phyloP scores from a whole-genome alignment of 2,888 invertebrate species.

The Myopa testacea region DNA sequence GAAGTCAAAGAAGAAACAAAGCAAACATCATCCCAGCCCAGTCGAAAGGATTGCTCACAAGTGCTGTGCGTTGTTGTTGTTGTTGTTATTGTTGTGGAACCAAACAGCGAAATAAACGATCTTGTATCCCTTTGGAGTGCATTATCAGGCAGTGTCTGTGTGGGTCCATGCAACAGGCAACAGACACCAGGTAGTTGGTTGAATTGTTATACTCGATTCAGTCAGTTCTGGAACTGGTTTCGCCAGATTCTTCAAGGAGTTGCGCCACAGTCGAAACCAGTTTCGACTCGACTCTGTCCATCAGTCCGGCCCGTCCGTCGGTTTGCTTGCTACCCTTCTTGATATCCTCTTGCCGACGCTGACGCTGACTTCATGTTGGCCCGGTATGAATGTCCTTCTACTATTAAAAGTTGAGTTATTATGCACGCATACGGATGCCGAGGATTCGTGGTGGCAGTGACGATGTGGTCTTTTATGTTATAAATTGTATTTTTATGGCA shows the following conservation, averaged over 20 bases:
- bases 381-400: slow-evolving; percentile 32
- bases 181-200: not conserved
- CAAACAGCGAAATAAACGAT: not conserved
- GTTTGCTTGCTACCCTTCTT: slow-evolving; percentile 25
- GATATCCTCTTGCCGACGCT: slow-evolving; percentile 22
- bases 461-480: not conserved
- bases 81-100: not conserved
- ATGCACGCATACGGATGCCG: slow-evolving; percentile 18
- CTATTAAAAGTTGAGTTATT: slow-evolving; percentile 35
- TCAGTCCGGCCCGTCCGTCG: too few species aligned
- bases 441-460: slow-evolving; percentile 25
- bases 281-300: slow-evolving; percentile 19
- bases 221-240: slow-evolving; percentile 26
- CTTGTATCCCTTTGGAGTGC: slow-evolving; percentile 32
- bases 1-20: slow-evolving; percentile 23
- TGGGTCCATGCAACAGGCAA: slow-evolving; percentile 21
- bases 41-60: slow-evolving; percentile 33
- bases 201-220: not conserved
- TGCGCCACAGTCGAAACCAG: slow-evolving; percentile 31
- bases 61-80: slow-evolving; percentile 6
- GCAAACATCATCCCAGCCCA: slow-evolving; percentile 22
- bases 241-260: slow-evolving; percentile 36
- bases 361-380: not conserved
- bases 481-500: not conserved
- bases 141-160: not conserved